Evolutionary conservation across 2,113 vertebrate genomes (phyloP).

Genomic region (Recurvirostra avosetta): DNA sequence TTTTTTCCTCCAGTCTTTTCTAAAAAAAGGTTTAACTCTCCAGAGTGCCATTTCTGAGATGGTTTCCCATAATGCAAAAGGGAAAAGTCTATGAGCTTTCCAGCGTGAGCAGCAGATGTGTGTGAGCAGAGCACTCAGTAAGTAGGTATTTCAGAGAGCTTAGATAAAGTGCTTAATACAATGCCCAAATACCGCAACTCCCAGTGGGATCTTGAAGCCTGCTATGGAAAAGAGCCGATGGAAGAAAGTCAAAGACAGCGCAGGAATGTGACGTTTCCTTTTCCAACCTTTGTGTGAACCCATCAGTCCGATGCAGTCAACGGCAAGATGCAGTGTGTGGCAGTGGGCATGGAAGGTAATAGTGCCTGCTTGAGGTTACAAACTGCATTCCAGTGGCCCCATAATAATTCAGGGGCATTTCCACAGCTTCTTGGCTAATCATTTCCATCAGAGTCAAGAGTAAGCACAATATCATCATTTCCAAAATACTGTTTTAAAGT

Average conservation of each 20-base stretch:
- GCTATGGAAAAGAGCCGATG: background rate
- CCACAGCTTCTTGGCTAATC: background rate
- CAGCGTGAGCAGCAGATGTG: background rate
- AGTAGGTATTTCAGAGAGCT: conserved; percentile 30
- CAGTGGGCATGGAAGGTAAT: background rate
- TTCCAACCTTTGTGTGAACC: background rate
- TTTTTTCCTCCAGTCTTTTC: background rate
- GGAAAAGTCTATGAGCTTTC: background rate
- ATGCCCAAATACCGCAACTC: conserved; percentile 2
- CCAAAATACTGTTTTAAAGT: background rate
- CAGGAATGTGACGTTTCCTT: background rate
- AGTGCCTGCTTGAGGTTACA: background rate
- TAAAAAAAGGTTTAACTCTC: conserved; percentile 10
- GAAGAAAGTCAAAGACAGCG: background rate
- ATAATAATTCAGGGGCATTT: background rate
- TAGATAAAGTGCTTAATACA: conserved; percentile 11
- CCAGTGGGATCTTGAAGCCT: background rate
- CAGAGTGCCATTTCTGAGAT: conserved; percentile 6
- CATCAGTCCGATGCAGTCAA: background rate
- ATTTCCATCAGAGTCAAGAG: background rate
- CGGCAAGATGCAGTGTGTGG: background rate
- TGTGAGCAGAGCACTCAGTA: background rate
- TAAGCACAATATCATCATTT: background rate
- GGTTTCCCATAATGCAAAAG: background rate
- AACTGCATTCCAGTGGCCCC: background rate